These are phyloP conservation scores for Bubalus kerabau DNA, from an alignment of 2,113 vertebrate species.

Conservation along the genomic window DNA sequence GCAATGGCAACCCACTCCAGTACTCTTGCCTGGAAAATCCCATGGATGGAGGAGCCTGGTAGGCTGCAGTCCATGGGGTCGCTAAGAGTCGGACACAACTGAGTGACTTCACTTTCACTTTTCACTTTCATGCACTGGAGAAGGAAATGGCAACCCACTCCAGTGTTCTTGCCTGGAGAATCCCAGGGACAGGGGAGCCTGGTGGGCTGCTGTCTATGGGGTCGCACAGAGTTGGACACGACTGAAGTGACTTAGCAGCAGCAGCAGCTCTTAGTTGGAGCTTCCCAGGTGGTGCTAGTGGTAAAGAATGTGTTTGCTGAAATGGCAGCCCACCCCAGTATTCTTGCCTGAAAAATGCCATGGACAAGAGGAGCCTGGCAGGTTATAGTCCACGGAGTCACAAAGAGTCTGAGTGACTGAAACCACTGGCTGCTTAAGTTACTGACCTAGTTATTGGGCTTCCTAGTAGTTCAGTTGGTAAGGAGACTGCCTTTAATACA, in stretches of 20 bases:
- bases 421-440: neutral
- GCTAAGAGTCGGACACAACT: no score
- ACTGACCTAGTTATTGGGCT: neutral
- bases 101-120: no score
- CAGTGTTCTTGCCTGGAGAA: no score
- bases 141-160: no score
- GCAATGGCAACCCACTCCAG: no score
- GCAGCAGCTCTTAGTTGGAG: neutral
- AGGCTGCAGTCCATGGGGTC: no score
- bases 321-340: neutral
- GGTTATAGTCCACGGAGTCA: neutral
- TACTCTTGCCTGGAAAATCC: no score
- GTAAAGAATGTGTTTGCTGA: neutral
- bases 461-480: neutral
- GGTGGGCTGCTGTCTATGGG: no score
- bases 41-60: no score
- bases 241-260: no score
- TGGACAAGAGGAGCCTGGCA: neutral
- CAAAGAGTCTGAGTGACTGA: neutral
- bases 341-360: neutral
- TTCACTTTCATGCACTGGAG: no score
- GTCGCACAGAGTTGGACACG: accelerated
- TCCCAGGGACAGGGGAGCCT: no score
- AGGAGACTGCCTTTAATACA: neutral
- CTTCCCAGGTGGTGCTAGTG: neutral